Base-by-base conservation (phyloP, 2,888 invertebrate species). In the Torymus texanus region DNA sequence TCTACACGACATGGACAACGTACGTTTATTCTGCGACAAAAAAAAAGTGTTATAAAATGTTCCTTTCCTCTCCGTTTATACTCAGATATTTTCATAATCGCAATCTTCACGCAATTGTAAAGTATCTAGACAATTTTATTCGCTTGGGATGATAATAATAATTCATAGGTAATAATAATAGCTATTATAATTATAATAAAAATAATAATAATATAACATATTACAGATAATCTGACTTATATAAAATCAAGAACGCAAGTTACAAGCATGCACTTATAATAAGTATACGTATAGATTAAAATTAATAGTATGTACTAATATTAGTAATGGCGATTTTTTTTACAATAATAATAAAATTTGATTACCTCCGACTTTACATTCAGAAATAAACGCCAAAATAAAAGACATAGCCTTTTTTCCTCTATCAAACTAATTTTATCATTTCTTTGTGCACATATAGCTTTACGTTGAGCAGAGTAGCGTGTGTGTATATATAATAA, bases 161-260 rank as follows among this genome's bases (percentile, higher is more conserved):
- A 72, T 81, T 70, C 58, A 71, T 75, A 75, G 67, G 72, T 79
- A 75, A 62, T 75, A 55, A 73, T 63, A 67, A 50, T 59, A 24
- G 62, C 59, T 51, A 78, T 73, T 18, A 71, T 63, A 76, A 53
- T 71, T 51, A 66, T 66, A 66, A 78, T 78, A 78, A 78, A 21
- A 78, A 74, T 18, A 74, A 73, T 73, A 75, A 80, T 76, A 80
- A 67, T 56, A 70, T 72, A 79, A 67, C 70, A 72, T 73, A 80
- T 73, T 79, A 79, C 76, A 81, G 71, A 41, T 77, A 75, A 65
- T 79, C 77, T 75, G 79, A 77, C 79, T 81, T 81, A 81, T 81
- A 81, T 79, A 81, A 81, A 81, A 81, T 81, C 70, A 75, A 81
- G 75, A 79, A 75, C 78, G 81, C 81, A 75, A 78, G 78, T 79